A percentile compares a stretch with the other conserved stretches of the same genome.
These are phyloP conservation scores for Leptestheria dahalacensis DNA, from an alignment of 1,140 invertebrate genomes.

Conservation along the genomic window DNA sequence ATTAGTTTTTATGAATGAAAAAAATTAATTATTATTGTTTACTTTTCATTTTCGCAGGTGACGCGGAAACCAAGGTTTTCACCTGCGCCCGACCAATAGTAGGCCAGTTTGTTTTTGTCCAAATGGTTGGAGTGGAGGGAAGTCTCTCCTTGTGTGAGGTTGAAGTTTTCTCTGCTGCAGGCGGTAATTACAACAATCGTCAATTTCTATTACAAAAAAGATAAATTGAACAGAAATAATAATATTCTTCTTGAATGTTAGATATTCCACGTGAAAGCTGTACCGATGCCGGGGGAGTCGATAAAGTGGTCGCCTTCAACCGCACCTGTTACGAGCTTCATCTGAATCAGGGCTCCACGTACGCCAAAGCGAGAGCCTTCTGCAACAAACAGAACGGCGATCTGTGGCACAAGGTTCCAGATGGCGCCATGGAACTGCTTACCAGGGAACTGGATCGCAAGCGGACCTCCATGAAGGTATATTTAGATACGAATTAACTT, in stretches of 20 bases:
- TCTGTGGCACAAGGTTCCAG: slow-evolving; percentile 22
- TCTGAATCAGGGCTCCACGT: slow-evolving; percentile 22
- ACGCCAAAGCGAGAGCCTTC: slow-evolving; percentile 22
- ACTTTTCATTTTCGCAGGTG: slow-evolving; percentile 41
- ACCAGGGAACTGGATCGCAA: slow-evolving; percentile 22
- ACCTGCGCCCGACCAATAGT: slow-evolving; percentile 63
- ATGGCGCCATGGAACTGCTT: slow-evolving; percentile 22
- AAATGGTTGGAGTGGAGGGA: slow-evolving; percentile 76
- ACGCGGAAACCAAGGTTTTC: slow-evolving; percentile 78
- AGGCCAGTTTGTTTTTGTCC: slow-evolving; percentile 73
- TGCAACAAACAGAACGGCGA: slow-evolving; percentile 24
- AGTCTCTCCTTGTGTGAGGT: slow-evolving; percentile 79
- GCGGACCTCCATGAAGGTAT: slow-evolving; percentile 6
- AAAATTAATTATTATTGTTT: slow-evolving; percentile 15
- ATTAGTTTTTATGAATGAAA: too few relatives aligned
- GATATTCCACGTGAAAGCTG: slow-evolving; percentile 27
- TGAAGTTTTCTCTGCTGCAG: slow-evolving; percentile 77
- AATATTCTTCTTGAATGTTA: slow-evolving; percentile 18
- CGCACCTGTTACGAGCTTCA: slow-evolving; percentile 75
- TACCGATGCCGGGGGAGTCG: slow-evolving; percentile 21
- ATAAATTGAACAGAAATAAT: slow-evolving; percentile 10
- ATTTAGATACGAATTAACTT: too few relatives aligned
- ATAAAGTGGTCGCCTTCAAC: slow-evolving; percentile 47
- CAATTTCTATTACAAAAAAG: too few relatives aligned
- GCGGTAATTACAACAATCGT: slow-evolving; percentile 31